Conservation (phyloP, 1,140 invertebrate species). For the Megathymus violae region DNA sequence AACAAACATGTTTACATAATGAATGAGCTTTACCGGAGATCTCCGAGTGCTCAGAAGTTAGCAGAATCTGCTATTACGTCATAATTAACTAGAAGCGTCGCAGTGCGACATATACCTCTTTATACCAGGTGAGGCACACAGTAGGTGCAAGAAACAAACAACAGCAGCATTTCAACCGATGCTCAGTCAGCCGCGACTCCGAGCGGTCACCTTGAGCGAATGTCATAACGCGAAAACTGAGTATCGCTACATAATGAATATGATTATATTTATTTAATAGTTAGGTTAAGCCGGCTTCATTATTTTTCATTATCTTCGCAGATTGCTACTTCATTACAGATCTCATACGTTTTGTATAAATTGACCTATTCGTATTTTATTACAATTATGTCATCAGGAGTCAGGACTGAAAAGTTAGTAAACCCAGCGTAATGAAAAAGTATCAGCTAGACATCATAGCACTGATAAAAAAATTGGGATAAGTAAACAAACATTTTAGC, state of each 20-base stretch:
- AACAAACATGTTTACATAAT: neutral
- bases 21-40: too few relatives aligned
- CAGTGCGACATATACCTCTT: conserved; percentile 31
- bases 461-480: too few relatives aligned
- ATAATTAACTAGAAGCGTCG: conserved; percentile 31
- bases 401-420: too few relatives aligned
- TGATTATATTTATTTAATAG: conserved; percentile 59
- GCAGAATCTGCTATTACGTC: conserved; percentile 24
- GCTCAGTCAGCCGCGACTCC: conserved; percentile 75
- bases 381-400: too few relatives aligned
- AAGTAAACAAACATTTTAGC: too few relatives aligned
- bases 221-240: conserved; percentile 74
- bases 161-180: conserved; percentile 55
- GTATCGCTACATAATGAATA: conserved; percentile 60
- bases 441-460: too few relatives aligned
- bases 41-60: neutral
- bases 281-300: neutral
- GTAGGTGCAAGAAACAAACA: conserved; percentile 43
- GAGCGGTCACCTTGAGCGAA: conserved; percentile 78
- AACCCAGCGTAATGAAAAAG: too few relatives aligned
- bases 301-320: too few relatives aligned
- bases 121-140: conserved; percentile 46
- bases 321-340: too few relatives aligned
- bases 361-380: too few relatives aligned
- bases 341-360: too few relatives aligned